Base-by-base conservation (phyloP, 1,140 invertebrate species). In the Bombus impatiens region DNA sequence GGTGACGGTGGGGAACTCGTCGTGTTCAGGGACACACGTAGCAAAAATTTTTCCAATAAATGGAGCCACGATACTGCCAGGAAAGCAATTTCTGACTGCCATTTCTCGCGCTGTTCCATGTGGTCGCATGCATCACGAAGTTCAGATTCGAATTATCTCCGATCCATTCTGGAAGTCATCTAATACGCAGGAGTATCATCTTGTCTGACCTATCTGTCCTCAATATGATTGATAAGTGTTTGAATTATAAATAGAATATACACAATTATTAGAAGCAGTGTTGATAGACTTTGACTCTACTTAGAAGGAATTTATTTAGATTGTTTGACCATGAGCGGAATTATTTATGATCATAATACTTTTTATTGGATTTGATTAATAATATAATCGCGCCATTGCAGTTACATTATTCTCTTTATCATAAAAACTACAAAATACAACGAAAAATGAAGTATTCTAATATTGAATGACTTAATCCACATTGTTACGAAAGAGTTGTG, bases 21-120 rank as follows among this genome's bases (percentile, higher is more conserved):
- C 74, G n/a, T 8, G 44, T 67, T 59, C 59, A 18, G 75, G 62
- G 12, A 72, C 68, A 62, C 68, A 72, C 53, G 82, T 84, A 59
- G 53, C 53, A 68, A 79, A 79, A 79, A 84, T 79, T 84, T 84
- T 79, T 84, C 83, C 83, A 72, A 84, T 84, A 84, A 84, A 79
- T 62, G 83, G 83, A 78, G 42, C 68, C 53, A 47, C 67, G 76
- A 84, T 79, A 79, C 77, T 65, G 77, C 76, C 67, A 62, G 53
- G 47, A n/a, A 84, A 79, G 83, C 77, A 84, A 84, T 84, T 84
- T 79, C 77, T 84, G 83, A 59, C n/a, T 84, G 40, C 67, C 68
- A 84, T 84, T 62, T 79, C 83, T 79, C 75, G 83, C 68, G 65
- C 67, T 62, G 40, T 72, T 77, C 77, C 78, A 18, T 62, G 59